Percentiles rank a stretch among this genome's conserved stretches.
These are phyloP conservation scores for Sialis fuliginosa DNA, from an alignment of 2,888 invertebrate species.

Conservation along the genomic window DNA sequence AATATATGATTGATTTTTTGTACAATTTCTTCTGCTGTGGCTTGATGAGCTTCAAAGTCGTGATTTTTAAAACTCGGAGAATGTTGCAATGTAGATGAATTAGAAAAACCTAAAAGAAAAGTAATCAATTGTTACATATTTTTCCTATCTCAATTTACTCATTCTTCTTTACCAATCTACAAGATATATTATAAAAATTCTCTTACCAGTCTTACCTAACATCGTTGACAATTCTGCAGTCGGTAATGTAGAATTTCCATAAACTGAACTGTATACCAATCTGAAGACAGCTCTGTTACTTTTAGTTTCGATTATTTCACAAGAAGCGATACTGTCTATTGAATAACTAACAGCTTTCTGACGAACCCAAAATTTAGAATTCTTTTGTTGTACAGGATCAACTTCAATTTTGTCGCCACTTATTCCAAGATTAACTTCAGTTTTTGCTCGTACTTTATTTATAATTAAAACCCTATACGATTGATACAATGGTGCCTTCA, in stretches of 20 bases:
- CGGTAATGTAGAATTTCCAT: slow-evolving; percentile 4
- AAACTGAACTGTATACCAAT: slow-evolving; percentile 40
- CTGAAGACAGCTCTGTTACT: slow-evolving; percentile 55
- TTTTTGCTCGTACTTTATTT: slow-evolving; percentile 64
- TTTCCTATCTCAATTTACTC: neutral
- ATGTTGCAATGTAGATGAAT: slow-evolving; percentile 21
- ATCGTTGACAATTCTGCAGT: slow-evolving; percentile 13
- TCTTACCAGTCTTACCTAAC: slow-evolving; percentile 4
- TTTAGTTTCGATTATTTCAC: slow-evolving; percentile 64
- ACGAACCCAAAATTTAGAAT: slow-evolving; percentile 46
- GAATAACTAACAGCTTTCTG: slow-evolving; percentile 69
- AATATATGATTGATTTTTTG: slow-evolving; percentile 76
- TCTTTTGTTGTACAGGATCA: slow-evolving; percentile 56
- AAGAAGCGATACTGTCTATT: slow-evolving; percentile 75
- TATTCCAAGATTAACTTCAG: slow-evolving; percentile 71
- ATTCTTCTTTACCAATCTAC: neutral
- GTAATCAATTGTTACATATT: neutral
- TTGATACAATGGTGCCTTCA: slow-evolving; percentile 78
- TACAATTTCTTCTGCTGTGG: slow-evolving; percentile 63
- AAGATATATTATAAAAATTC: neutral
- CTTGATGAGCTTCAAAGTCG: slow-evolving; percentile 70
- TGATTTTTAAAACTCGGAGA: slow-evolving; percentile 61
- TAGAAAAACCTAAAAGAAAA: slow-evolving; percentile 13
- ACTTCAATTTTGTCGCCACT: slow-evolving; percentile 86
- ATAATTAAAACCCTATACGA: slow-evolving; percentile 61